These are phyloP conservation scores for Deilephila elpenor DNA, from an alignment of 2,888 invertebrate species.

Conservation along the genomic window DNA sequence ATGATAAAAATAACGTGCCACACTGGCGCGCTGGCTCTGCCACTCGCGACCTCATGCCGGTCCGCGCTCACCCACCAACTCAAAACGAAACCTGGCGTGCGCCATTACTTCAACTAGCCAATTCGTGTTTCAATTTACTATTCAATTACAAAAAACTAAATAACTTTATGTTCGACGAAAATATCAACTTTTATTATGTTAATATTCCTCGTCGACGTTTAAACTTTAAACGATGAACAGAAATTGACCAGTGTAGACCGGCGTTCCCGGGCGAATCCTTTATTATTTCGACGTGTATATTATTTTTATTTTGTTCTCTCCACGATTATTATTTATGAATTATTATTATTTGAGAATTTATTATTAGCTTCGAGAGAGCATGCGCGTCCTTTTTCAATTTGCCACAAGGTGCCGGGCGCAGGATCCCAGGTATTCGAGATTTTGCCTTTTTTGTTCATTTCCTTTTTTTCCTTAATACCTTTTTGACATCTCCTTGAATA, in stretches of 20 bases:
- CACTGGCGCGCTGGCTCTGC: background rate
- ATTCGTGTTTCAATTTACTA: slow-evolving; percentile 32
- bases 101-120: slow-evolving; percentile 32
- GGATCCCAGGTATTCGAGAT: slow-evolving; percentile 61
- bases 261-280: slow-evolving; percentile 71
- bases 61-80: slow-evolving; percentile 11
- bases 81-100: slow-evolving; percentile 20
- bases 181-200: slow-evolving; percentile 5
- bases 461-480: slow-evolving; percentile 62
- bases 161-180: slow-evolving; percentile 19
- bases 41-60: slow-evolving; percentile 13
- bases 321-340: slow-evolving; percentile 85
- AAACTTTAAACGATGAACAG: slow-evolving; percentile 21
- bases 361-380: slow-evolving; percentile 78
- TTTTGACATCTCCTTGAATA: slow-evolving; percentile 70
- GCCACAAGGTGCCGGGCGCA: slow-evolving; percentile 74
- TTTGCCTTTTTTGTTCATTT: slow-evolving; percentile 44
- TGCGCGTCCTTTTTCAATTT: slow-evolving; percentile 83
- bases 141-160: slow-evolving; percentile 22
- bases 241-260: slow-evolving; percentile 66
- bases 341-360: slow-evolving; percentile 84
- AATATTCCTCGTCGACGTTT: background rate
- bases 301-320: slow-evolving; percentile 80
- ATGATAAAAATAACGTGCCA: slow-evolving; percentile 47
- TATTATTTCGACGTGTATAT: slow-evolving; percentile 82